A percentile compares a stretch with the other conserved stretches of the same genome.
Evolutionary conservation across 2,888 invertebrate genomes (phyloP).

Genomic region (Meghimatium bilineatum): DNA sequence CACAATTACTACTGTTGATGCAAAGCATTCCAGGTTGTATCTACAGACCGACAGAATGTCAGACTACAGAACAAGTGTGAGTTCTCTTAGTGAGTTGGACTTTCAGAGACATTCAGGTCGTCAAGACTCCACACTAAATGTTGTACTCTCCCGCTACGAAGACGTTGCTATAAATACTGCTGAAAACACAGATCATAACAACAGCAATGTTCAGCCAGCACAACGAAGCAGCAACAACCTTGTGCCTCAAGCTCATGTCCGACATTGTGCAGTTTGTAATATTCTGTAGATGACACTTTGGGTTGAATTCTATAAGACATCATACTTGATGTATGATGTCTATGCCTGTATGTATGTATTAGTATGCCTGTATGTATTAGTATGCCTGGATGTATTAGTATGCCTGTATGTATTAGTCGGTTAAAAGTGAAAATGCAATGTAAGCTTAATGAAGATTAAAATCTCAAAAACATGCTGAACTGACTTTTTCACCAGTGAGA

Average conservation of each 20-base stretch:
- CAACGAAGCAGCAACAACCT: conserved; percentile 8
- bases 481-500: too few species aligned
- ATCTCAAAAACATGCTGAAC: too few species aligned
- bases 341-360: too few species aligned
- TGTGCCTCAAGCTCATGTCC: conserved; percentile 67
- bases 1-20: conserved; percentile 51
- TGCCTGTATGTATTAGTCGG: too few species aligned
- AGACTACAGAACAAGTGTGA: conserved; percentile 48
- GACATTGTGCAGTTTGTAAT: conserved; percentile 62
- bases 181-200: background rate
- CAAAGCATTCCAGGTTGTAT: conserved; percentile 51
- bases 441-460: too few species aligned
- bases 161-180: conserved; percentile 29
- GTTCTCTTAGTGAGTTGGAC: conserved; percentile 51
- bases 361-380: too few species aligned
- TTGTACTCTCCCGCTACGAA: conserved; percentile 49
- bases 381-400: too few species aligned
- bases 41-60: conserved; percentile 25
- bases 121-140: conserved; percentile 49
- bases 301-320: too few species aligned
- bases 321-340: too few species aligned
- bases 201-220: background rate
- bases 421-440: too few species aligned
- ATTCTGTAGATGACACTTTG: background rate
- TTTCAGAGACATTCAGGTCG: conserved; percentile 38